Base-by-base conservation (phyloP, 2,797 vertebrate genomes). In the Octomys mimax region DNA sequence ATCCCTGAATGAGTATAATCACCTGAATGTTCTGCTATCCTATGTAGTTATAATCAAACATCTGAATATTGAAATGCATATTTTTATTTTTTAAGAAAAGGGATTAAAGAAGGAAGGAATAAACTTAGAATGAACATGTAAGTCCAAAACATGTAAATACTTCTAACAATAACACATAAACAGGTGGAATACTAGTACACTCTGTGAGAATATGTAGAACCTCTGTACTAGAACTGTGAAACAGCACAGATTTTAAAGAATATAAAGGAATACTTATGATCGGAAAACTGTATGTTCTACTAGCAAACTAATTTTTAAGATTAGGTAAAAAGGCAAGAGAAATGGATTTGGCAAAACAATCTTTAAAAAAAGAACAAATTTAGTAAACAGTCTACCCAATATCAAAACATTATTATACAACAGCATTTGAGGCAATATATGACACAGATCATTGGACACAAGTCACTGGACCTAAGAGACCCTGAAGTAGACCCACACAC, bases 211-310 rank as follows among this genome's bases (percentile, higher is more conserved):
- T 11, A 1, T n/a, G 2, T 6, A 28, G 39, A 39, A 14, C 2
- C 6, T 11, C 3, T 33, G 31, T 7, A 6, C 16, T 14, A 2
- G 26, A 70, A 66, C 8, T 11, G 1, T 12, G 2, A 21, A 36
- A 26, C 7, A 7, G 24, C 12, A n/a, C 13, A 33, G 26, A 33
- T 10, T 33, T 80, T 33, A 24, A 33, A n/a, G n/a, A 28, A 75
- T 1, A 3, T 13, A 22, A 36, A 24, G 4, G 26, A 26, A 22
- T 2, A 18, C 36, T 57, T 39, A 26, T 42, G 36, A 82, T 59
- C 1, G 1, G 31, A 49, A 68, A 31, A 31, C 26, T 59, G 26
- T 2, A 1, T 6, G n/a, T 24, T 18, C 54, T 36, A 21, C 1
- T 57, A 12, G 36, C 18, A 36, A 24, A 6, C 64, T 36, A 24